Conservation (phyloP, 2,797 vertebrate species). For the Gymnothorax reevesii region DNA sequence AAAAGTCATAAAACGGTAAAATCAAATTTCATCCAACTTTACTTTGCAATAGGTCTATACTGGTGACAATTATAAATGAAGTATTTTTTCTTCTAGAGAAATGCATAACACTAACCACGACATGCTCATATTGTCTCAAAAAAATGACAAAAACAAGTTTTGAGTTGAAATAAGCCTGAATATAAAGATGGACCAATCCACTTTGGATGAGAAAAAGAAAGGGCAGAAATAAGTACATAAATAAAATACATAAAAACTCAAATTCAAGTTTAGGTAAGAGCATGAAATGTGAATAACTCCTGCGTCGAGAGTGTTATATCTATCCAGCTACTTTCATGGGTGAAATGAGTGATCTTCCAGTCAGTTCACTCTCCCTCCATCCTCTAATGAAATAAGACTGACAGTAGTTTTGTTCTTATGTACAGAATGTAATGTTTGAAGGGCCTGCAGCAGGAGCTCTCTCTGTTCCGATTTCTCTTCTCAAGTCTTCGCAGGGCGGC, state of each 20-base stretch:
- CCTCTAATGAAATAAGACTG: neutral
- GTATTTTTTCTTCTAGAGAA: conserved; percentile 25
- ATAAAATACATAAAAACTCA: neutral
- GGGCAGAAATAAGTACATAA: neutral
- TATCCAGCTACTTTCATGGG: neutral
- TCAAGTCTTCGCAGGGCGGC: neutral
- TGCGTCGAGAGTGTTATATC: neutral
- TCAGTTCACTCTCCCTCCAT: neutral
- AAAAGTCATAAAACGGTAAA: conserved; percentile 48
- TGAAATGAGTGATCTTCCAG: neutral
- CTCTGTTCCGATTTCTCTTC: neutral
- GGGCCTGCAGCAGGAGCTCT: neutral
- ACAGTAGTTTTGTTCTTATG: conserved; percentile 2
- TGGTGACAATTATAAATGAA: conserved; percentile 53
- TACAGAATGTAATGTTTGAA: neutral
- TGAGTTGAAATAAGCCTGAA: neutral
- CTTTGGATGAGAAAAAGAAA: neutral
- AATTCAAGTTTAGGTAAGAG: neutral
- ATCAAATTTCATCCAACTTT: conserved; percentile 51
- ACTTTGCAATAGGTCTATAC: conserved; percentile 47
- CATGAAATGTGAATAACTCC: neutral
- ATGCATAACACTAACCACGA: neutral
- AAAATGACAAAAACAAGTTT: neutral
- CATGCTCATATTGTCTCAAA: neutral
- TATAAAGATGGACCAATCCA: neutral